Evolutionary conservation across 2,888 invertebrate genomes (phyloP), one percentile per base, ranked within the genome.

Genomic region (Drosophila eohydei): DNA sequence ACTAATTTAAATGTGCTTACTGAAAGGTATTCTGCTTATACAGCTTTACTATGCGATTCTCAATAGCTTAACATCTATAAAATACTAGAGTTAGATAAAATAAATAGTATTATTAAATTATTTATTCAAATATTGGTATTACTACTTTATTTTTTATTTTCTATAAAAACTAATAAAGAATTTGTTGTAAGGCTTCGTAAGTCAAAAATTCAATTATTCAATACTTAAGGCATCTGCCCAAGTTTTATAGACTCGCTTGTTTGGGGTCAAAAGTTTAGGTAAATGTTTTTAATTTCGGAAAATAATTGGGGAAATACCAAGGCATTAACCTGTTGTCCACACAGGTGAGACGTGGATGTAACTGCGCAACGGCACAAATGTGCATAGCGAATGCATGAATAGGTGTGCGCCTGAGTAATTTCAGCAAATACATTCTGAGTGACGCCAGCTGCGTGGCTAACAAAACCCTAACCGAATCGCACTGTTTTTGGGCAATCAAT

Each of bases 251-350:
- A 26, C 65, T 62, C 41, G 28, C 21, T 4, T 7, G 38, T n/a
- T 16, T 30, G 32, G 46, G 44, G 56, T 58, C 46, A 46, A 43
- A 30, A 50, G 28, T 34, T 55, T n/a, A 56, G 46, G 14, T 40
- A 56, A 34, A 36, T 3, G 3, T 34, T 21, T 34, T 21, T 7
- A 32, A 16, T 72, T 65, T 64, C 36, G 38, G n/a, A 12, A 64
- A 74, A 66, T 67, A 67, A 71, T 61, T 74, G 63, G 51, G 77
- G 61, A 78, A 77, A 74, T 74, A 61, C 77, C 74, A 21, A 46
- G 36, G 55, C 54, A 71, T 77, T 74, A 78, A 77, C 71, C 71
- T 34, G 26, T 12, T 32, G 54, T n/a, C 64, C 14, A 38, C 21
- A 38, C 30, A 50, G 59, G 51, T 59, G 59, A 60, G 40, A 9